Percentiles rank a stretch among this genome's conserved stretches.
phyloP scores from a whole-genome alignment of 2,797 vertebrate genomes.

The Sebastes iracundus region DNA sequence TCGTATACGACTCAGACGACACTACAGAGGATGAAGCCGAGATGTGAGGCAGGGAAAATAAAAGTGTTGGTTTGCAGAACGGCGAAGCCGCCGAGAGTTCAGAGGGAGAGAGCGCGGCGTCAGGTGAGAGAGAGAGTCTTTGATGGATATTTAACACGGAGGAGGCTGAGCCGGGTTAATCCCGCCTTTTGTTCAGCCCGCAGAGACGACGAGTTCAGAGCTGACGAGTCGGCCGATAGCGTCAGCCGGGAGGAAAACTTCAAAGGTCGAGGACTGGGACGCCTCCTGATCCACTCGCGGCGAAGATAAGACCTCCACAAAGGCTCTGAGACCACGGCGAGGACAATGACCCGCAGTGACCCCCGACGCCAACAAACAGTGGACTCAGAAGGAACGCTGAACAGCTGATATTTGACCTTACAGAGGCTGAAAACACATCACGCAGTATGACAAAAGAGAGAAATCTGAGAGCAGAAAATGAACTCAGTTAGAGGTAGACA shows the following conservation, averaged over 20 bases:
- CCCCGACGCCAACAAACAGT: background rate
- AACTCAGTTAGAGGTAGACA: no score
- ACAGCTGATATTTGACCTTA: background rate
- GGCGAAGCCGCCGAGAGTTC: constrained; percentile 6
- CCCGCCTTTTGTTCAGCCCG: constrained; percentile 53
- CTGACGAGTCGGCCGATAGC: constrained; percentile 33
- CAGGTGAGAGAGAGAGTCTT: constrained; percentile 33
- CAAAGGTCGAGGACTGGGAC: constrained; percentile 46
- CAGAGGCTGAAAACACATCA: no score
- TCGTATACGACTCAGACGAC: background rate
- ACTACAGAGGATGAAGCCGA: background rate
- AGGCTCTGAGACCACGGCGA: background rate
- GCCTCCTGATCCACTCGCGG: constrained; percentile 20
- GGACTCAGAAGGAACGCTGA: background rate
- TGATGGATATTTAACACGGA: constrained; percentile 59
- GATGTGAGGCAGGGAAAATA: background rate
- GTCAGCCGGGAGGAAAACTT: constrained; percentile 42
- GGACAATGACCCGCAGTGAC: background rate
- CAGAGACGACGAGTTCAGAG: constrained; percentile 24
- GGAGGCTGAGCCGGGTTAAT: constrained; percentile 48
- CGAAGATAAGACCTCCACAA: constrained; percentile 23
- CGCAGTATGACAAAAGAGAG: no score
- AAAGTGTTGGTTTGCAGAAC: constrained; percentile 15
- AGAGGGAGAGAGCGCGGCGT: constrained; percentile 2
- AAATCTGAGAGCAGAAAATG: no score